Evolutionary conservation across 2,113 vertebrate genomes (phyloP), one percentile per base, ranked within the genome.

Genomic region (Syrmaticus mikado): DNA sequence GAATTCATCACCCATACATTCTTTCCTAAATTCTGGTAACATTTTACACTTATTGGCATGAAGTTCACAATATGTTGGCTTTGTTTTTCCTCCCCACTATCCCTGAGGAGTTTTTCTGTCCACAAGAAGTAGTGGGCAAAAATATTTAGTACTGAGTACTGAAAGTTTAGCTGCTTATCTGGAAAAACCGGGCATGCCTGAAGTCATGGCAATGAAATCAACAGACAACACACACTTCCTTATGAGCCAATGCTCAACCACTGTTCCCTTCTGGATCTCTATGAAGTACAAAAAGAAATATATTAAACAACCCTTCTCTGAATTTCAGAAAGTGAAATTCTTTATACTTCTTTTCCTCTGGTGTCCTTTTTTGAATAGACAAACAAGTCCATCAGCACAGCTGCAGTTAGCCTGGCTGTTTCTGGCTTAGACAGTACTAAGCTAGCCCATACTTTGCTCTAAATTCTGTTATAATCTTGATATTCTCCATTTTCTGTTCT

Each of bases 101-200:
- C 82, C 72, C 52, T 53, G 15, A 88, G 85, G 89, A 72, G 17
- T 76, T 91, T 71, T 18, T 76, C 81, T 62, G 64, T 80, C 71
- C 91, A 91, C 70, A 40, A 68, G 60, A 81, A 58, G 52, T 38
- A 84, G 81, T 6, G 43, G 77, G 38, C 43, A 88, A 81, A 90
- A 90, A 72, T 19, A 9, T 73, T 87, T 40, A 82, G 67, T 62
- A 46, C 58, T 0, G 2, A 72, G 74, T 71, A 93, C 13, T 92
- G 82, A 8, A 94, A 85, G 75, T 95, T 91, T 85, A 92, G 89
- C 93, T 85, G 65, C 94, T 95, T 95, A 95, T 95, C 91, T 94
- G 25, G 53, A 73, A 95, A 90, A 90, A 48, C 83, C 94, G 87
- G 95, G 82, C 92, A 93, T 28, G 80, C 85, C 92, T 93, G 84